Conservation (phyloP, 2,113 vertebrate species). For the Cromileptes altivelis region DNA sequence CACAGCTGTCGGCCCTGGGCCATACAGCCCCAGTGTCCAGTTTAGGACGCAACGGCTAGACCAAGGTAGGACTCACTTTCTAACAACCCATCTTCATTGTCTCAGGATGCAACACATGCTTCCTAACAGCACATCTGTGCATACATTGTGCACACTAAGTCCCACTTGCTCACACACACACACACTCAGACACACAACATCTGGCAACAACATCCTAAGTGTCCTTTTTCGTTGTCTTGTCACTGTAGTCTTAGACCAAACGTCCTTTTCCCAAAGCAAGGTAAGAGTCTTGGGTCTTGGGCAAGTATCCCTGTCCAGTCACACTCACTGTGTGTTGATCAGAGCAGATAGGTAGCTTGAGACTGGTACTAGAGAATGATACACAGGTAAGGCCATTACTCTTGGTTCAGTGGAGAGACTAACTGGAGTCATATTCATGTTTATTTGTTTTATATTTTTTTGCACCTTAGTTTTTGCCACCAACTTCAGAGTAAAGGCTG, state of each 20-base stretch:
- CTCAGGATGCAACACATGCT: slow-evolving; percentile 49
- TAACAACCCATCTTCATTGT: slow-evolving; percentile 51
- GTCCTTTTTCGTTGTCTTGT: slow-evolving; percentile 81
- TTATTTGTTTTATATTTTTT: slow-evolving; percentile 82
- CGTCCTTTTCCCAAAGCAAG: slow-evolving; percentile 75
- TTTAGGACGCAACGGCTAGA: slow-evolving; percentile 96
- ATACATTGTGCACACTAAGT: slow-evolving; percentile 14
- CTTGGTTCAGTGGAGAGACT: slow-evolving; percentile 9
- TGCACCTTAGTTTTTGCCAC: slow-evolving; percentile 94
- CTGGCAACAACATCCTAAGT: slow-evolving; percentile 73
- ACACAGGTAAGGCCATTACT: slow-evolving; percentile 61
- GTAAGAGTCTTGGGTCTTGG: slow-evolving; percentile 75
- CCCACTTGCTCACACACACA: slow-evolving; percentile 30
- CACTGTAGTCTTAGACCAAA: slow-evolving; percentile 77
- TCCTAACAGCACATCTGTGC: slow-evolving; percentile 28
- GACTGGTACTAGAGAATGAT: slow-evolving; percentile 43
- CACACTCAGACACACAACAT: slow-evolving; percentile 28
- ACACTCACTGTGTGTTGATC: slow-evolving; percentile 47
- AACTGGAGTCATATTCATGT: slow-evolving; percentile 78
- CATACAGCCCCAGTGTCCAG: slow-evolving; percentile 96
- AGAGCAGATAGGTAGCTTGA: slow-evolving; percentile 60
- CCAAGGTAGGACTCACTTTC: slow-evolving; percentile 95
- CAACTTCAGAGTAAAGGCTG: slow-evolving; percentile 98
- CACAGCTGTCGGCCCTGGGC: slow-evolving; percentile 94
- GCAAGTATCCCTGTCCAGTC: slow-evolving; percentile 46